Evolutionary conservation across 53 echinoderm and acorn worm genomes (phyloP), one percentile per base, ranked within the genome.

Genomic region (Apostichopus leukothele): DNA sequence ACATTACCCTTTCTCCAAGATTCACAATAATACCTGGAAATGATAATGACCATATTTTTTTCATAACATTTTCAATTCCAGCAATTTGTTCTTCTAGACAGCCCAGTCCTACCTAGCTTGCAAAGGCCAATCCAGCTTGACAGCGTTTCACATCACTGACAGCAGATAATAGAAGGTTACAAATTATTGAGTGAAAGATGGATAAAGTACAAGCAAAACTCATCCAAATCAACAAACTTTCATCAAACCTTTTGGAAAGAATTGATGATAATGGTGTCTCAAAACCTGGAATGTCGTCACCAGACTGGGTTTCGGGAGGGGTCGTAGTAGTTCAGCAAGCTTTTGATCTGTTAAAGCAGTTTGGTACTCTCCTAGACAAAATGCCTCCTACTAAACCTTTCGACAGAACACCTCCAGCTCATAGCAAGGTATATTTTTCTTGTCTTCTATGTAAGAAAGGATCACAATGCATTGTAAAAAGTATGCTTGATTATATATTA

Each of bases 331-430:
- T 81, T 6, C 54, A 81, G 54, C 81, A 81, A 20, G 12, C 21
- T 22, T 20, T 81, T 53, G 21, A 81, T 21, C 81, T 81, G 1
- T 59, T 81, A 8, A 20, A 81, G 81, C 81, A 81, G 60, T 81
- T 53, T 59, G 81, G 81, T 9, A 59, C 53, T 81, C 81, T 81
- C 81, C 11, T 20, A 6, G 22, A 20, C 59, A 81, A 59, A 9
- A 81, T 21, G 6, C 59, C 39, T 39, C 3, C 55, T 81, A 9
- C 18, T 16, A 19, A 71, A 19, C 16, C 18, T 19, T n/a, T 16
- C 4, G n/a, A 71, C 6, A 71, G 18, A 18, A 71, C 71, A 71
- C 6, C 71, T 71, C 71, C 71, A 5, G 18, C 71, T 71, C 63
- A 16, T 13, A 63, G 11, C 63, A 63, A 63, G 63, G 63, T 63